Conservation (phyloP, 2,888 invertebrate species). For the Torymus aiolomorphi region DNA sequence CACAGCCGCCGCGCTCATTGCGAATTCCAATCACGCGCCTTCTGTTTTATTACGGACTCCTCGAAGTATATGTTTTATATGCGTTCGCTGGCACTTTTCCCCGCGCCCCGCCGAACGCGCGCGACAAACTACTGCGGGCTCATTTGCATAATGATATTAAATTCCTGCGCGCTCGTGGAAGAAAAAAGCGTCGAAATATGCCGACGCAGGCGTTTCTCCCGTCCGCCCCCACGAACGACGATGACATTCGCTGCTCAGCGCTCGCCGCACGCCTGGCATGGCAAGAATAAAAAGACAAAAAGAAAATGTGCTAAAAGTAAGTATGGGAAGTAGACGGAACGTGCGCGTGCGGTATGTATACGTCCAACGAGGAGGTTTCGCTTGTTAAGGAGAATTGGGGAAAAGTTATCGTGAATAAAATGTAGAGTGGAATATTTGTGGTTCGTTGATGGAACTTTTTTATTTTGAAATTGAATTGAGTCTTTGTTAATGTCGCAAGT, state of each 20-base stretch:
- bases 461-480: too few relatives aligned
- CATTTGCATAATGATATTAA: slow-evolving; percentile 49
- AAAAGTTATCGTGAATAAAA: too few relatives aligned
- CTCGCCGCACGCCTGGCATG: neutral
- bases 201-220: slow-evolving; percentile 4
- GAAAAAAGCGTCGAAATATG: neutral
- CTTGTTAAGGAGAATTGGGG: neutral
- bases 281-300: slow-evolving; percentile 9
- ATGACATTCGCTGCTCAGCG: slow-evolving; percentile 44
- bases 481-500: too few relatives aligned
- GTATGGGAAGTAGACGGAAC: too few relatives aligned
- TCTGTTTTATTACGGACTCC: neutral
- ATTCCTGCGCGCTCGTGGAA: slow-evolving; percentile 25
- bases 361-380: slow-evolving; percentile 34
- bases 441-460: too few relatives aligned
- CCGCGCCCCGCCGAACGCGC: slow-evolving; percentile 2
- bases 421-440: too few relatives aligned
- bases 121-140: slow-evolving; percentile 6
- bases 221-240: slow-evolving; percentile 11
- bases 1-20: slow-evolving; percentile 8
- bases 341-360: neutral
- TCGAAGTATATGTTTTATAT: slow-evolving; percentile 9
- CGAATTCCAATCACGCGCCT: slow-evolving; percentile 27
- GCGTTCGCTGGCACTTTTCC: slow-evolving; percentile 35
- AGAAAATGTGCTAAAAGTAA: slow-evolving; percentile 8